Percentiles rank a stretch among this genome's conserved stretches.
Conservation (phyloP, 2,797 vertebrate species). For the Stomatorhinus walkeri region DNA sequence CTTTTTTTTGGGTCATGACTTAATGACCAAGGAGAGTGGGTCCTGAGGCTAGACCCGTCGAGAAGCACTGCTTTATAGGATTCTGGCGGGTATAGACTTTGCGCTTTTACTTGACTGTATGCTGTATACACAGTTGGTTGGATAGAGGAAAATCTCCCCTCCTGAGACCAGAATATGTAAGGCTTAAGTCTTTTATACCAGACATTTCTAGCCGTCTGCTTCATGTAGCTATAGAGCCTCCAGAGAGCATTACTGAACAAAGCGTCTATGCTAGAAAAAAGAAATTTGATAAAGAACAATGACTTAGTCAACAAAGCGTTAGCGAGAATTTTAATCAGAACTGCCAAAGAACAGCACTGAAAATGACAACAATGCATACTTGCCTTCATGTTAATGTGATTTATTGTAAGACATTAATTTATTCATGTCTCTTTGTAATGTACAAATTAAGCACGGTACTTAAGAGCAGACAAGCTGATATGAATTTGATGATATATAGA, state of each 20-base stretch:
- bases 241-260: slow-evolving; percentile 20
- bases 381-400: background rate
- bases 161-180: slow-evolving; percentile 27
- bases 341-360: slow-evolving; percentile 15
- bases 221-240: slow-evolving; percentile 20
- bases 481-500: slow-evolving; percentile 5
- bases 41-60: background rate
- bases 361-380: slow-evolving; percentile 4
- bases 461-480: background rate
- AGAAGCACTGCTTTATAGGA: background rate
- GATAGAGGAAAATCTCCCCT: slow-evolving; percentile 33
- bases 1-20: background rate
- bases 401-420: slow-evolving; percentile 10
- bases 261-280: slow-evolving; percentile 16
- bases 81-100: slow-evolving; percentile 41
- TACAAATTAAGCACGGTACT: slow-evolving; percentile 5
- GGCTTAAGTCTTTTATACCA: slow-evolving; percentile 31
- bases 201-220: slow-evolving; percentile 18
- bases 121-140: slow-evolving; percentile 34
- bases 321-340: slow-evolving; percentile 16
- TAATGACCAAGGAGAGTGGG: background rate
- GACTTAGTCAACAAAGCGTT: background rate
- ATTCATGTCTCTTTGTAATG: slow-evolving; percentile 2
- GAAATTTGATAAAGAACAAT: slow-evolving; percentile 21
- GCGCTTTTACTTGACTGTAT: slow-evolving; percentile 38